Conservation (phyloP, 2,888 invertebrate species). For the Agriotes lineatus region DNA sequence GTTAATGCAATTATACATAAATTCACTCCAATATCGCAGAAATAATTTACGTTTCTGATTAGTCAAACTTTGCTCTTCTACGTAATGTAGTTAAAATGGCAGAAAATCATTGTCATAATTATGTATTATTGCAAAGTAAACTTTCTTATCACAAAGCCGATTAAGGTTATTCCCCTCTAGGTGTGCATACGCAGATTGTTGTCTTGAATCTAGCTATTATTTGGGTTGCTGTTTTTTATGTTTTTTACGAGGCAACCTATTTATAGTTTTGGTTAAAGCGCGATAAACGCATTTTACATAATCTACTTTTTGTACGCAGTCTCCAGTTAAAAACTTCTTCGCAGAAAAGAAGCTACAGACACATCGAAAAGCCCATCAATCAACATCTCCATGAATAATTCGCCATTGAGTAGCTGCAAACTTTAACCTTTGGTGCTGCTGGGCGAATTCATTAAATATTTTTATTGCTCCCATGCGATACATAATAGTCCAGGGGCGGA, state of each 20-base stretch:
- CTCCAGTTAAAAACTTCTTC: neutral
- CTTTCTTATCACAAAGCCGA: conserved; percentile 35
- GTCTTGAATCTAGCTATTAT: conserved; percentile 10
- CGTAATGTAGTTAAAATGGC: conserved; percentile 5
- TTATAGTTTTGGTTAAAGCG: neutral
- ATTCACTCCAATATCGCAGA: too few relatives aligned
- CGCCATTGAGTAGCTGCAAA: too few relatives aligned
- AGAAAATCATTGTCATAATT: conserved; percentile 30
- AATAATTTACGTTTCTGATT: too few relatives aligned
- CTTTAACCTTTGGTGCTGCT: conserved; percentile 1
- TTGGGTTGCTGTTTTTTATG: conserved; percentile 4
- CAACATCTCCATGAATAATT: neutral
- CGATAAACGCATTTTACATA: neutral
- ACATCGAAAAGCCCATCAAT: neutral
- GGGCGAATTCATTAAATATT: conserved; percentile 24
- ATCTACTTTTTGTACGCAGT: neutral
- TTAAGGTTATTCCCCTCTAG: conserved; percentile 42
- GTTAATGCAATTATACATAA: too few relatives aligned
- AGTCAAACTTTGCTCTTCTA: too few relatives aligned
- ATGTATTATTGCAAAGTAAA: conserved; percentile 39
- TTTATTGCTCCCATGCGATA: conserved; percentile 21
- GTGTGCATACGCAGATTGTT: conserved; percentile 30
- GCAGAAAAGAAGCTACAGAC: neutral
- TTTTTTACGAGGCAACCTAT: conserved; percentile 4
- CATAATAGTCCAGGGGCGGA: too few relatives aligned